Evolutionary conservation across 2,113 vertebrate species (phyloP).

Genomic region (Conger conger): DNA sequence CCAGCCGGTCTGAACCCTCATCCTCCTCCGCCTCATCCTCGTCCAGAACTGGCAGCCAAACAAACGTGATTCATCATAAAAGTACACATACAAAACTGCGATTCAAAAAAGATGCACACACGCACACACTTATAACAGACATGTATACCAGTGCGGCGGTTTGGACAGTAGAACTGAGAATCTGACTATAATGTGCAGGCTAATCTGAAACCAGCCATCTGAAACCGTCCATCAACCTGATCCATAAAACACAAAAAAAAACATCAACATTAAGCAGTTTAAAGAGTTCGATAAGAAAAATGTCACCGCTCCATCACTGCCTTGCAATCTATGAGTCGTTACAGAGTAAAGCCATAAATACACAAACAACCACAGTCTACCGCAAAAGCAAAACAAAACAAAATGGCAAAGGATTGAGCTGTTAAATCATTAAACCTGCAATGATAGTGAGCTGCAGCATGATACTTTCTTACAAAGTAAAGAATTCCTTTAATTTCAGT

Average conservation of each 20-base stretch:
- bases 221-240: background rate
- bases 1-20: constrained; percentile 69
- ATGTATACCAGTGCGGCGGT: background rate
- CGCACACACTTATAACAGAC: background rate
- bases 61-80: constrained; percentile 15
- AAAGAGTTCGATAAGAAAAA: background rate
- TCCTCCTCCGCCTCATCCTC: constrained; percentile 75
- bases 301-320: background rate
- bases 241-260: background rate
- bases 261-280: background rate
- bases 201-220: background rate
- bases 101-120: background rate
- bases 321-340: background rate
- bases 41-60: constrained; percentile 61
- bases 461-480: background rate
- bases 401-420: background rate
- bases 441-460: background rate
- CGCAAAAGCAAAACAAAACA: background rate
- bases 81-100: background rate
- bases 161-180: background rate
- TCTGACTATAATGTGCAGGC: background rate
- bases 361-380: background rate
- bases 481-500: background rate
- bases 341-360: background rate
- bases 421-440: background rate